Percentiles rank a stretch among this genome's conserved stretches.
Conservation (phyloP, 1,140 invertebrate species). For the Conus betulinus region DNA sequence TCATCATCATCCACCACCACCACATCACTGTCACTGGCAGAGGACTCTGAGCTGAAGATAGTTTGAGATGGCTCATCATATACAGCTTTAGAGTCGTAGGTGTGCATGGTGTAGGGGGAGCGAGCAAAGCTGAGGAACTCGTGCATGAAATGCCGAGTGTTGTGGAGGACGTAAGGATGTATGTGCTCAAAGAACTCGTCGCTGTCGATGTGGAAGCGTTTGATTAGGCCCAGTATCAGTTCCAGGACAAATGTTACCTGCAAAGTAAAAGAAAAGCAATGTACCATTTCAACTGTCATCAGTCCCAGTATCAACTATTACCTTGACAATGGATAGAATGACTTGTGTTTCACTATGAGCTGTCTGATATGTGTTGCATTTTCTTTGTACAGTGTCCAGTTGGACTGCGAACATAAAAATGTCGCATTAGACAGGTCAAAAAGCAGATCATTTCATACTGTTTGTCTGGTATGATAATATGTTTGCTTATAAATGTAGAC, state of each 20-base stretch:
- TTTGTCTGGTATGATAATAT: too few species aligned
- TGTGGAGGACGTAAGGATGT: slow-evolving; percentile 70
- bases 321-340: not conserved
- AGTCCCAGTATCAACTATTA: not conserved
- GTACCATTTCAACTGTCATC: too few species aligned
- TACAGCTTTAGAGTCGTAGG: slow-evolving; percentile 76
- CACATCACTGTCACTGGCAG: slow-evolving; percentile 55
- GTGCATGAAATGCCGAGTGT: slow-evolving; percentile 87
- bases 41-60: slow-evolving; percentile 45
- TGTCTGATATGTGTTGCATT: too few species aligned
- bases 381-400: too few species aligned
- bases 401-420: too few species aligned
- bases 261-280: not conserved
- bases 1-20: slow-evolving; percentile 45
- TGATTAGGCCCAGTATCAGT: slow-evolving; percentile 83
- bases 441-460: too few species aligned
- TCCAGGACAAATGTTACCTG: slow-evolving; percentile 82
- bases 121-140: slow-evolving; percentile 91
- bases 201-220: slow-evolving; percentile 84
- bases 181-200: slow-evolving; percentile 81
- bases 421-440: too few species aligned
- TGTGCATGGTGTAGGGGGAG: slow-evolving; percentile 88
- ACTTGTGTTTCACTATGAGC: too few species aligned
- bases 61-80: slow-evolving; percentile 66
- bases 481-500: too few species aligned